A percentile compares a stretch with the other conserved stretches of the same genome.
Evolutionary conservation across 2,113 vertebrate species (phyloP).

Genomic region (Centropus unirufus): DNA sequence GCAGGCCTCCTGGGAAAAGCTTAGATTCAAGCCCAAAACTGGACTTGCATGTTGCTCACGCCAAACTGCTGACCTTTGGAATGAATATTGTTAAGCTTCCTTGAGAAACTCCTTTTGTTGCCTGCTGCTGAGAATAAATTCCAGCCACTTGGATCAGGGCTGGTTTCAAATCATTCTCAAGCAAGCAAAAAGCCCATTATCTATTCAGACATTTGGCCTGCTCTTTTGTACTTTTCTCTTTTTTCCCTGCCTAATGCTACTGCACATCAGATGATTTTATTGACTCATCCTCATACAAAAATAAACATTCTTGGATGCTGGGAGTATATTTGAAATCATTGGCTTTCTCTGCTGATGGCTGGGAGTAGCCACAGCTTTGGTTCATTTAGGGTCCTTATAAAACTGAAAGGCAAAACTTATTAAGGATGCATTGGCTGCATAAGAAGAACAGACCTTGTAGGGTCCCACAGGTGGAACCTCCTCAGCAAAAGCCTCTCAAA

Average conservation of each 20-base stretch:
- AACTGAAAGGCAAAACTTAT: not conserved
- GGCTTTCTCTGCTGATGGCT: not conserved
- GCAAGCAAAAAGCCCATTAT: not conserved
- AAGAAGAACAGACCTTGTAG: not conserved
- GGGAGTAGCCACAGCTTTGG: not conserved
- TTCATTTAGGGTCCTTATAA: not conserved
- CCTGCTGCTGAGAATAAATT: not conserved
- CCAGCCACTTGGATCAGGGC: not conserved
- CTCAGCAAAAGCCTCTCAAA: not conserved
- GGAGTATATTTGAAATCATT: slow-evolving; percentile 41
- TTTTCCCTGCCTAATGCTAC: not conserved
- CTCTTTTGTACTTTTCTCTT: not conserved
- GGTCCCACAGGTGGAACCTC: not conserved
- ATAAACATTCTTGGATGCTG: slow-evolving; percentile 18
- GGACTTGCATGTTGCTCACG: not conserved
- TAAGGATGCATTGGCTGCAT: not conserved
- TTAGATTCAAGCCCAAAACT: not conserved
- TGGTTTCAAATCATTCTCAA: not conserved
- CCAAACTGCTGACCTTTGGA: not conserved
- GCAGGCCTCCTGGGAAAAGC: not conserved
- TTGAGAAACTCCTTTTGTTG: not conserved
- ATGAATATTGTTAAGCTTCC: not conserved
- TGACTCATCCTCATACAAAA: slow-evolving; percentile 32
- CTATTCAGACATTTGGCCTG: not conserved
- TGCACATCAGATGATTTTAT: not conserved